Evolutionary conservation across 2,113 vertebrate species (phyloP).

Genomic region (Pomatorhinus ruficollis): DNA sequence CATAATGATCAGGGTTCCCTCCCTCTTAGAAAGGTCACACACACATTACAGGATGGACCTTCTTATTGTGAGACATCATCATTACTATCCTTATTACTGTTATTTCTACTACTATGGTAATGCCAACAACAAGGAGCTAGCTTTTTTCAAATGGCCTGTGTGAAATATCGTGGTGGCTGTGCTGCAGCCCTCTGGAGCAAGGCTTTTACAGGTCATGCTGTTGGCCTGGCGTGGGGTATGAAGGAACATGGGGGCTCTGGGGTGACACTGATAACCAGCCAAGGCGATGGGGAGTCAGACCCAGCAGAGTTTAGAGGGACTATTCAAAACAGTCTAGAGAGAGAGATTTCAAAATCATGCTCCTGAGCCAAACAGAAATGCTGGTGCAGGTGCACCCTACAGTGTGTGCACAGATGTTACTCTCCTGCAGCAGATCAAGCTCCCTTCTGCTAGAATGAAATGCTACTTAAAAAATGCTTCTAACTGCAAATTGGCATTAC

Average conservation of each 20-base stretch:
- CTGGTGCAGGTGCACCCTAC: background rate
- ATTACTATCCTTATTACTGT: background rate
- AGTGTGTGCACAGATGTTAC: background rate
- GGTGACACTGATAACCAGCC: background rate
- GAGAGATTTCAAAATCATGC: background rate
- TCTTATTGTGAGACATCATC: background rate
- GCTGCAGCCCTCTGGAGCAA: background rate
- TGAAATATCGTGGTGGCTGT: rapidly evolving
- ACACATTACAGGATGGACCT: background rate
- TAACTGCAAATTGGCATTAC: background rate
- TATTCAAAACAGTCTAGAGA: background rate
- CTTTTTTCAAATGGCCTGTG: background rate
- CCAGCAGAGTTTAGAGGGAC: background rate
- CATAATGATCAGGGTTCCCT: background rate
- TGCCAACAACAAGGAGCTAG: background rate
- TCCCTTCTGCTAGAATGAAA: background rate
- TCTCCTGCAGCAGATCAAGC: background rate
- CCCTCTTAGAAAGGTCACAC: background rate
- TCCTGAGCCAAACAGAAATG: background rate
- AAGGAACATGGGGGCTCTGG: background rate
- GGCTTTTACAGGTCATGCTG: background rate
- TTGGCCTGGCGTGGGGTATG: background rate
- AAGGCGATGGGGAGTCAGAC: background rate
- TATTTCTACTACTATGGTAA: background rate
- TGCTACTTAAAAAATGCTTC: background rate